These are phyloP conservation scores for Cichladusa arquata DNA, from an alignment of 2,113 vertebrate genomes.

Conservation along the genomic window DNA sequence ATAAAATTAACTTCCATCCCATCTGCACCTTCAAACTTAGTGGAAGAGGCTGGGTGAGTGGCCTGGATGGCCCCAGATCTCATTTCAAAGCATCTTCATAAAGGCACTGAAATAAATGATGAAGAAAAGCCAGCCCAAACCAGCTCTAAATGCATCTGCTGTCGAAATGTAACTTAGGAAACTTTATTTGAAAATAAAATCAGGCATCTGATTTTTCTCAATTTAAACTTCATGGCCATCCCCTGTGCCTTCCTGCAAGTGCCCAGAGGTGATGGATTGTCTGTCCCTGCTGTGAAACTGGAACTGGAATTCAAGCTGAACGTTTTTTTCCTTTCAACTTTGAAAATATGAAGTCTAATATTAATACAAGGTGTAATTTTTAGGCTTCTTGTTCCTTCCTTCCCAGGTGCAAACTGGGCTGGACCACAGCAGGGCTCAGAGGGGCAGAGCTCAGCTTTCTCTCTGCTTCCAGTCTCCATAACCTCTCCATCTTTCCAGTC, in stretches of 20 bases:
- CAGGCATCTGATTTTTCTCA: background rate
- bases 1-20: background rate
- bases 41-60: background rate
- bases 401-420: background rate
- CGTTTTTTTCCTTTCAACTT: background rate
- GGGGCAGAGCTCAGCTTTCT: background rate
- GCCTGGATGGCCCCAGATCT: accelerated
- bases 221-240: background rate
- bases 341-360: background rate
- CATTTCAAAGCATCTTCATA: background rate
- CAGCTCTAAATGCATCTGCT: background rate
- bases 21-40: background rate
- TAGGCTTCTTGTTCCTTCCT: background rate
- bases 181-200: background rate
- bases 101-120: background rate
- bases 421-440: accelerated
- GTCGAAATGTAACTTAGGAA: background rate
- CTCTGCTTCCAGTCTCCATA: background rate
- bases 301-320: background rate
- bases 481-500: too few species aligned
- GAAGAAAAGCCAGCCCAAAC: background rate
- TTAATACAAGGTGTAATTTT: background rate
- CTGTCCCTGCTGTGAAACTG: background rate
- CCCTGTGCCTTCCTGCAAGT: background rate
- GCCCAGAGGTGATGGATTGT: background rate